Evolutionary conservation across 2,113 vertebrate genomes (phyloP).

Genomic region (Petroica traversi): DNA sequence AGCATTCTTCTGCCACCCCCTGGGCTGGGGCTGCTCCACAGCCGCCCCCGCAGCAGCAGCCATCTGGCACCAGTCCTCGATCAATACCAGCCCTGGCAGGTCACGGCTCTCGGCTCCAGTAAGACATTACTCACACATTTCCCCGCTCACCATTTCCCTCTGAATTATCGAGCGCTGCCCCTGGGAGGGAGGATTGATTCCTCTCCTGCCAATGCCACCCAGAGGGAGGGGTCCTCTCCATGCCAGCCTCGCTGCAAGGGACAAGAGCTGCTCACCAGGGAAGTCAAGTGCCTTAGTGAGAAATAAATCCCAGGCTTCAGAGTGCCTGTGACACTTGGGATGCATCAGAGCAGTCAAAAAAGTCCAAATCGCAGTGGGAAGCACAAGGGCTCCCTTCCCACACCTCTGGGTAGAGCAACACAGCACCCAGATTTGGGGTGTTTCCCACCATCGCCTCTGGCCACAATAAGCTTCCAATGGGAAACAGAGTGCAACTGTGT

Average conservation of each 20-base stretch:
- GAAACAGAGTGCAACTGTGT: accelerated
- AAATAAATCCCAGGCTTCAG: not conserved
- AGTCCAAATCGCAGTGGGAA: not conserved
- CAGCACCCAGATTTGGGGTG: accelerated
- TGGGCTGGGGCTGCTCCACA: not conserved
- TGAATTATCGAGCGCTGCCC: conserved; percentile 51
- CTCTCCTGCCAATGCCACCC: conserved; percentile 13
- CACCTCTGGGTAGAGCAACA: not conserved
- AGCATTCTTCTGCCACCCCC: not conserved
- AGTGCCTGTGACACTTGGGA: not conserved
- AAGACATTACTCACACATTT: conserved; percentile 46
- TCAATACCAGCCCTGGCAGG: conserved; percentile 31
- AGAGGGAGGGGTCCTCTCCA: not conserved
- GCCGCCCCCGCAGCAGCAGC: not conserved
- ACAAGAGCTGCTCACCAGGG: not conserved
- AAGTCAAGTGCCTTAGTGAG: not conserved
- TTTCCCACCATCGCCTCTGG: not conserved
- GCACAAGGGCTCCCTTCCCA: accelerated
- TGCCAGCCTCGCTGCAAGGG: not conserved
- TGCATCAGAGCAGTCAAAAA: accelerated
- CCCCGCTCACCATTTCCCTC: conserved; percentile 16
- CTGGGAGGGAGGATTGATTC: conserved; percentile 31
- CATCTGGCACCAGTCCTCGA: conserved; percentile 31
- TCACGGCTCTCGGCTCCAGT: conserved; percentile 7
- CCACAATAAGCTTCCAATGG: accelerated